Conservation (phyloP, 2,113 vertebrate genomes). For the Rattus rattus region DNA sequence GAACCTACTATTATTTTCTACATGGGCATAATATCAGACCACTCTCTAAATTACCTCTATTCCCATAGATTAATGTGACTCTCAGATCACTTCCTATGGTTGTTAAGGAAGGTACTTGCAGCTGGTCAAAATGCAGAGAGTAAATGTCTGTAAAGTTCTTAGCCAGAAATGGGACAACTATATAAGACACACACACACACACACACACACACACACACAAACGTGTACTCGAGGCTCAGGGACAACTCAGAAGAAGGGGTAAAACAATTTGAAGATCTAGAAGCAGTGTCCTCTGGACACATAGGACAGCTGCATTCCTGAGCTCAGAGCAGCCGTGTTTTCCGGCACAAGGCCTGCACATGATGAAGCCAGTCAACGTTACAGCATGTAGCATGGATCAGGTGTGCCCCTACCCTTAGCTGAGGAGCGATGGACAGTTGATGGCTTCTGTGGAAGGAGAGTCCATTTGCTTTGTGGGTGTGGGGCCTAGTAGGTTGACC, state of each 20-base stretch:
- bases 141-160: background rate
- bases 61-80: background rate
- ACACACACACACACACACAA: background rate
- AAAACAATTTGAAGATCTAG: background rate
- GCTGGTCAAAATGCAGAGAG: no score
- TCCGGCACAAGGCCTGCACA: background rate
- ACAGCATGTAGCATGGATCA: background rate
- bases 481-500: background rate
- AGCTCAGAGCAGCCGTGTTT: no score
- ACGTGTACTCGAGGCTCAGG: no score
- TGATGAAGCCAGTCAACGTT: background rate
- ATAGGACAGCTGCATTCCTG: background rate
- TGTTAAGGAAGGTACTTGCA: background rate
- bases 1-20: background rate
- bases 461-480: background rate
- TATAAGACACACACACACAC: background rate
- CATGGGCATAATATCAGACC: background rate
- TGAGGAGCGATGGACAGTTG: background rate
- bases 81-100: background rate
- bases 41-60: background rate
- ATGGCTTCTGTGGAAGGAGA: background rate
- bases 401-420: background rate
- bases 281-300: background rate
- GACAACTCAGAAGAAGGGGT: background rate
- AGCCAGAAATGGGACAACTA: background rate